Percentiles rank a stretch among this genome's conserved stretches.
phyloP scores from a whole-genome alignment of 2,797 vertebrate genomes.

The Margarornis squamiger region DNA sequence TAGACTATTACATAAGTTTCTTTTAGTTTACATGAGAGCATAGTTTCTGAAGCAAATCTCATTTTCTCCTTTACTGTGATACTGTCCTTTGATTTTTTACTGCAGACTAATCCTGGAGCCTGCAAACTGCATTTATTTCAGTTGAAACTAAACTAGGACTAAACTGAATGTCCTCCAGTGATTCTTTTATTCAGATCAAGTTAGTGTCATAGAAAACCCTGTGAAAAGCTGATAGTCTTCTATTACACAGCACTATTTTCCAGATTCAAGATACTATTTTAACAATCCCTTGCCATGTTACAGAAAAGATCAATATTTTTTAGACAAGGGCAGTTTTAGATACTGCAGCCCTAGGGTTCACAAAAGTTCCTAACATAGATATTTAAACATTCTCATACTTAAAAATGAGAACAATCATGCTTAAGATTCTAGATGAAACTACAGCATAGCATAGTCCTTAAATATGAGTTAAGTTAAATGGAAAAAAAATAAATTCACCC shows the following conservation, averaged over 20 bases:
- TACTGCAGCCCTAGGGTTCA: not conserved
- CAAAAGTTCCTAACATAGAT: not conserved
- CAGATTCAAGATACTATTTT: not conserved
- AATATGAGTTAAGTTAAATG: not conserved
- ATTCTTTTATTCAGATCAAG: not conserved
- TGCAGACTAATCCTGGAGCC: not conserved
- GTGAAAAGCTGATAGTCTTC: not conserved
- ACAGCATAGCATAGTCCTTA: not conserved
- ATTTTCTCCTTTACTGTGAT: not conserved
- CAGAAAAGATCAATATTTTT: not conserved
- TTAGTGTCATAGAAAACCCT: not conserved
- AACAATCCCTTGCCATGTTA: not conserved
- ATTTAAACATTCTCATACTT: not conserved
- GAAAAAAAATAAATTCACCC: not conserved
- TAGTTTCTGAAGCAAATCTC: not conserved
- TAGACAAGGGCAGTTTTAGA: not conserved
- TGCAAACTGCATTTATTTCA: not conserved
- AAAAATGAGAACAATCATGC: not conserved
- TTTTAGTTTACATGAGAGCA: not conserved
- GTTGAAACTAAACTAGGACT: not conserved
- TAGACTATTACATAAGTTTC: not conserved
- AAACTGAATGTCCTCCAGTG: not conserved
- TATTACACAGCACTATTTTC: not conserved
- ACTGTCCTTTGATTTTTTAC: not conserved
- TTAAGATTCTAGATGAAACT: not conserved